Evolutionary conservation across 2,113 vertebrate genomes (phyloP), one percentile per base, ranked within the genome.

Genomic region (Percina caprodes): DNA sequence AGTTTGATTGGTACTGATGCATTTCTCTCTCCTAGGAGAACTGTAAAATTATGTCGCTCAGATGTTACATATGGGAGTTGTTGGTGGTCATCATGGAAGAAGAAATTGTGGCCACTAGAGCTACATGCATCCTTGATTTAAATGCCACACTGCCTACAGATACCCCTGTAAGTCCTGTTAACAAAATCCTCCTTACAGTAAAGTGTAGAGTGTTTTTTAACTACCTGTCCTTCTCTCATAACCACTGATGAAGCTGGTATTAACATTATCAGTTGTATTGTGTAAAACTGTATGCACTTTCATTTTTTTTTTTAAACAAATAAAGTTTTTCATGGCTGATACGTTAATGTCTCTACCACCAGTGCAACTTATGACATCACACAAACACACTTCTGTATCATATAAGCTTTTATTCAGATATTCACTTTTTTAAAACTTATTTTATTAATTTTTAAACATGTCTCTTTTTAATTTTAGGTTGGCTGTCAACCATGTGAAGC

Each of bases 1-100:
- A 21, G 65, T 68, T 49, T 49, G 10, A n/a, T n/a, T n/a, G n/a
- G n/a, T n/a, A 75, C 21, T 82, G 39, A 82, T 0, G 7, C 4
- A 33, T 65, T 52, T 82, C 0, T 88, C 58, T 80, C n/a, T 86
- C 23, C 3, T 39, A 93, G 87, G 66, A 79, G 33, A 51, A 15
- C 0, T 95, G 95, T 84, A 76, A 13, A 24, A 2, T 0, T 0
- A 52, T 21, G 68, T 74, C 72, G 1, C 80, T 95, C 13, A 56
- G 56, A 12, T 95, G 95, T 91, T 95, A 91, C 88, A 70, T 94
- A 33, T 16, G 69, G 85, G 95, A 95, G 87, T 48, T 95, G 83
- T 14, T 33, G 0, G 91, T 95, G 86, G 58, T 94, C 23, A 15
- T 93, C 0, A 0, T 24, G 1, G 93, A 94, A n/a, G 83, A 92